These are phyloP conservation scores for Epiblema foenella DNA, from an alignment of 2,888 invertebrate genomes.

Conservation along the genomic window DNA sequence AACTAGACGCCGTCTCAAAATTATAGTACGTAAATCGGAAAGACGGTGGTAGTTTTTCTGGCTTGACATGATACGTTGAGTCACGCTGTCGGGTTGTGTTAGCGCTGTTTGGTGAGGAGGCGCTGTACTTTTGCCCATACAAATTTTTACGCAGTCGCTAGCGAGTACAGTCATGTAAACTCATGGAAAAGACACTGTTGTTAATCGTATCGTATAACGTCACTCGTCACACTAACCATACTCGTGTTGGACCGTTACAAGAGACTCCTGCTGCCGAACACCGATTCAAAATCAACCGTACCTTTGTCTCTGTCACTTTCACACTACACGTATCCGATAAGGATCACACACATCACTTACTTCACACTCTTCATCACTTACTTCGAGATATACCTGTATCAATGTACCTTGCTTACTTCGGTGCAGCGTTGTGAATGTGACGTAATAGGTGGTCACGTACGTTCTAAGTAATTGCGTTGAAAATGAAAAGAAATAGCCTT, in stretches of 20 bases:
- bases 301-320: slow-evolving; percentile 32
- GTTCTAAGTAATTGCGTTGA: slow-evolving; percentile 6
- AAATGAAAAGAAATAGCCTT: slow-evolving; percentile 24
- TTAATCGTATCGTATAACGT: slow-evolving; percentile 35
- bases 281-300: slow-evolving; percentile 23
- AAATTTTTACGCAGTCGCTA: too few relatives aligned
- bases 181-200: too few relatives aligned
- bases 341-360: too few relatives aligned
- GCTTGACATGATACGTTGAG: too few relatives aligned
- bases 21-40: too few relatives aligned
- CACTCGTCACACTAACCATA: too few relatives aligned
- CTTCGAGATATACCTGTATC: not conserved
- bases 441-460: slow-evolving; percentile 15
- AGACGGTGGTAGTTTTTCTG: too few relatives aligned
- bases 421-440: slow-evolving; percentile 8
- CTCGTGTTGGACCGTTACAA: slow-evolving; percentile 64
- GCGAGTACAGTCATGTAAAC: too few relatives aligned
- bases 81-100: not conserved
- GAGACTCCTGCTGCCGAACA: slow-evolving; percentile 61
- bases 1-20: too few relatives aligned
- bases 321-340: slow-evolving; percentile 11
- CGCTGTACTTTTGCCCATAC: too few relatives aligned
- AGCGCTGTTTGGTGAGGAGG: too few relatives aligned
- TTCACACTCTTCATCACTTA: too few relatives aligned
- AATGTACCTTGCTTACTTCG: not conserved